phyloP scores from a whole-genome alignment of 2,113 vertebrate species.

The Epinephelus cyanopodus region DNA sequence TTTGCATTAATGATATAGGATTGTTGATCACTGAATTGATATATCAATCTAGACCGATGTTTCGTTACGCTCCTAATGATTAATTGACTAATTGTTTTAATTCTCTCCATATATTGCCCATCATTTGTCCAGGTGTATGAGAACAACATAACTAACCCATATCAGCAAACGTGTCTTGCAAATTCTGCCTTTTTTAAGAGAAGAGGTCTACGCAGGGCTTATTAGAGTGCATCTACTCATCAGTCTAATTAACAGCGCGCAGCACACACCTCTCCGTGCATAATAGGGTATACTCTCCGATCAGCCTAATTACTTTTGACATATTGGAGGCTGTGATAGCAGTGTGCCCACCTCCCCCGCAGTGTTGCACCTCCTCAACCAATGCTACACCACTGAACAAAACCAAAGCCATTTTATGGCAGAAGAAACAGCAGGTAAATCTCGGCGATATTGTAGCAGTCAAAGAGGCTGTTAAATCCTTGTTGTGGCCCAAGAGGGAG shows the following conservation, averaged over 20 bases:
- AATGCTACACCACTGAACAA: slow-evolving; percentile 31
- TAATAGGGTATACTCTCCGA: slow-evolving; percentile 68
- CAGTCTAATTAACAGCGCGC: slow-evolving; percentile 75
- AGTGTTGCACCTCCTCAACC: slow-evolving; percentile 39
- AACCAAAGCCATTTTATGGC: slow-evolving; percentile 56
- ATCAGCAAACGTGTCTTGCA: not conserved
- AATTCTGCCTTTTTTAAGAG: slow-evolving; percentile 13
- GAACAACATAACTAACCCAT: not conserved
- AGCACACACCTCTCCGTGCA: slow-evolving; percentile 66
- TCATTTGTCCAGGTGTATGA: not conserved
- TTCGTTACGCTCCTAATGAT: not conserved
- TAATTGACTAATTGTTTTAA: not conserved
- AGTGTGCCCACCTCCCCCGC: slow-evolving; percentile 60
- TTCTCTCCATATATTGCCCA: not conserved
- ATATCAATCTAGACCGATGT: too few species aligned
- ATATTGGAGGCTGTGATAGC: slow-evolving; percentile 75
- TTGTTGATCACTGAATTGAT: too few species aligned
- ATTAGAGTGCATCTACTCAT: slow-evolving; percentile 69
- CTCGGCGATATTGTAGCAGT: slow-evolving; percentile 49
- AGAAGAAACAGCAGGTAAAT: slow-evolving; percentile 73
- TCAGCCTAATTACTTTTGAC: slow-evolving; percentile 82
- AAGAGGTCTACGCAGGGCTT: slow-evolving; percentile 41
- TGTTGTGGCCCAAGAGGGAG: slow-evolving; percentile 64
- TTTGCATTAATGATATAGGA: too few species aligned
- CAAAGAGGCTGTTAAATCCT: slow-evolving; percentile 66